Base-by-base conservation (phyloP, 1,140 invertebrate species). In the Drosophila seguyi region DNA sequence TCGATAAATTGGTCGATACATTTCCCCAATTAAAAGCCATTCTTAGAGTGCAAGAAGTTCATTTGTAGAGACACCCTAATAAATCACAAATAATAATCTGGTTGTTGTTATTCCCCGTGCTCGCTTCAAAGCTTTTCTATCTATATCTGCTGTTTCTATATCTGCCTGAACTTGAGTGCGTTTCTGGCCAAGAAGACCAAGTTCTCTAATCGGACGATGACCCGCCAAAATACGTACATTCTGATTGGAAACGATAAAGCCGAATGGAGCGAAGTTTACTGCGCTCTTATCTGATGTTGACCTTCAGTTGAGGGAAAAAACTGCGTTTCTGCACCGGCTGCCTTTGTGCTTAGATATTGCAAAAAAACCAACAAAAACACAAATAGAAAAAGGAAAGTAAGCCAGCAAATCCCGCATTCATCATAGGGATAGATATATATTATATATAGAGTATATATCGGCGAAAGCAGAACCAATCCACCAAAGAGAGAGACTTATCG, bases 271-370 rank as follows among this genome's bases (percentile, higher is more conserved):
- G 14, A n/a, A 66, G 61, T 62, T 67, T 69, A 59, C 47, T 41
- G 69, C 25, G 18, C 42, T 31, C 53, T 60, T 79, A 83, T 79
- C 80, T 79, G 75, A 60, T 79, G 39, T 79, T 79, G 80, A 82
- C 57, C 76, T 66, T 68, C 58, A 16, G 48, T 31, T 47, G 14
- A 36, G 39, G 27, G 34, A 52, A 63, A 68, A 82, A n/a, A n/a
- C 59, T 82, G 79, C 74, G 53, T 39, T 74, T 57, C 38, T 68
- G 66, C 45, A 48, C 34, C 25, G 41, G 16, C 42, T 62, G 38
- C 31, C 58, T 63, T 62, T 66, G 63, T 66, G 63, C 63, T 61
- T 48, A 47, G 57, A 67, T 18, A 63, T 20, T 58, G 39, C 22
- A 11, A 16, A 27, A 13, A 7, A 22, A 50, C 45, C 42, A 1